Evolutionary conservation across 2,888 invertebrate genomes (phyloP), one percentile per base, ranked within the genome.

Genomic region (Prosopocoilus inquinatus): DNA sequence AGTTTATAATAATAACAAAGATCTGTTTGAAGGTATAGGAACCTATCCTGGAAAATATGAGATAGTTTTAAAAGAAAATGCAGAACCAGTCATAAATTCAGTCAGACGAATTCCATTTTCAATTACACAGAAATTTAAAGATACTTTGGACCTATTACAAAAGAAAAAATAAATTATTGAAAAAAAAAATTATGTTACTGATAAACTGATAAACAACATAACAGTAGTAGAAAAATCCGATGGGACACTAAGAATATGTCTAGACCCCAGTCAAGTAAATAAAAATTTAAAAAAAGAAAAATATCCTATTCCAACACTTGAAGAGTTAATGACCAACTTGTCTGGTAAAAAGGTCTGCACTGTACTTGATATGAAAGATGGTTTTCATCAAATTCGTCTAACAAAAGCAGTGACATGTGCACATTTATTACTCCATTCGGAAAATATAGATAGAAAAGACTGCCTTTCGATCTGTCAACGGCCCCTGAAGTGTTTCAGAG

Each of bases 311-410:
- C 51, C 44, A 33, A 44, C 41, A 2, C 34, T 53, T 13, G 41
- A 53, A 8, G 53, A 53, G 13, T 28, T 53, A 20, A 41, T 9
- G 15, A 33, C 41, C 5, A 53, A 53, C 13, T 39, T 53, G 9
- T 28, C 38, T 8, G 51, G 45, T n/a, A 51, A 51, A 44, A 32
- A 51, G 5, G 35, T 51, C 8, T 51, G 15, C 35, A 51, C 51
- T 34, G 51, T 51, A 15, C 12, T 44, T n/a, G 51, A 53, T 8
- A 47, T 47, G 47, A 33, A 47, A 32, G 53, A 47, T n/a, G 47
- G 47, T 9, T 53, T 53, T 47, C 47, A 44, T 28, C 53, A 53
- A 15, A 38, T 53, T 7, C 12, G 28, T 33, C 15, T 53, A 11
- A 53, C 2, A 34, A 16, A 7, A 47, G 46, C 28, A 16, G 35